Evolutionary conservation across 2,888 invertebrate genomes (phyloP).

Genomic region (Leptopilina myrica): DNA sequence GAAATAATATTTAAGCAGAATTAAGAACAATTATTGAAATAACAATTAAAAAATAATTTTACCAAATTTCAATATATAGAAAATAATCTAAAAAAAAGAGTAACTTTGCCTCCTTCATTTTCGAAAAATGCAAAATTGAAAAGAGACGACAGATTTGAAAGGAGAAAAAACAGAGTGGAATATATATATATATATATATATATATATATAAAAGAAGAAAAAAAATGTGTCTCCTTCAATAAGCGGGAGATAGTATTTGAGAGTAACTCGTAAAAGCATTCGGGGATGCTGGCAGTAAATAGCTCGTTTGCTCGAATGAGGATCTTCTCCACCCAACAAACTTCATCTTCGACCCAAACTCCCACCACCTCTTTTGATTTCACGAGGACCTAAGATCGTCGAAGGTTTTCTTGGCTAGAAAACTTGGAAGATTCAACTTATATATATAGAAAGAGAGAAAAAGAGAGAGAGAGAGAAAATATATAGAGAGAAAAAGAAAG

Average conservation of each 20-base stretch:
- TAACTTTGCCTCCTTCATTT: neutral
- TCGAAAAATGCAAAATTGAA: neutral
- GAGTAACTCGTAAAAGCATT: slow-evolving; percentile 25
- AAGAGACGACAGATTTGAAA: neutral
- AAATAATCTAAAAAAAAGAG: neutral
- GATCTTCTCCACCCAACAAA: slow-evolving; percentile 36
- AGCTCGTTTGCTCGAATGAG: slow-evolving; percentile 34
- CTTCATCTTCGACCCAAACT: slow-evolving; percentile 34
- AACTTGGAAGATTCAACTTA: slow-evolving; percentile 16
- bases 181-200: too few relatives aligned
- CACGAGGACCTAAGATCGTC: slow-evolving; percentile 34
- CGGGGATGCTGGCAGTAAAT: slow-evolving; percentile 25
- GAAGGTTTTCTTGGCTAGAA: slow-evolving; percentile 18
- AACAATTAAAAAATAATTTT: too few relatives aligned
- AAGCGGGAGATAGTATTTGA: slow-evolving; percentile 14
- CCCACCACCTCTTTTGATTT: slow-evolving; percentile 42
- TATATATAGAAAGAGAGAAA: slow-evolving; percentile 25
- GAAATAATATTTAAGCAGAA: too few relatives aligned
- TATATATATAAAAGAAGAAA: neutral
- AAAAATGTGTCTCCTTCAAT: neutral
- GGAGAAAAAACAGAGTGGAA: too few relatives aligned
- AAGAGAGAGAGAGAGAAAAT: neutral
- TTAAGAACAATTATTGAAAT: too few relatives aligned
- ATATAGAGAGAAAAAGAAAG: too few relatives aligned
- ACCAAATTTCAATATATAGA: too few relatives aligned